Evolutionary conservation across 2,888 invertebrate genomes (phyloP).

Genomic region (Spisula solida): DNA sequence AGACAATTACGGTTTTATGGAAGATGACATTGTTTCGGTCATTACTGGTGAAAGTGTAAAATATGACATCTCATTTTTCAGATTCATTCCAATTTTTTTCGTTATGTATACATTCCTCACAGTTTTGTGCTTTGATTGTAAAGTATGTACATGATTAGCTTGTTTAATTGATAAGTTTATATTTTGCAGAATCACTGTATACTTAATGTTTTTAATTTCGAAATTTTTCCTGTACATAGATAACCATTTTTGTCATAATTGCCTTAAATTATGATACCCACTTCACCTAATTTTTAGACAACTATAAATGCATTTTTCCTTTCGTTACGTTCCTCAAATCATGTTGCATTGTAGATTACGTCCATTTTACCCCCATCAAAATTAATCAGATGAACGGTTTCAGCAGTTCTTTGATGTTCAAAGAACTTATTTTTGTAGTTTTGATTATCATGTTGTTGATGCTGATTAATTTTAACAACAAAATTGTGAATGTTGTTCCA

Average conservation of each 20-base stretch:
- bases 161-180: background rate
- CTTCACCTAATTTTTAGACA: background rate
- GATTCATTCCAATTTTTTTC: slow-evolving; percentile 18
- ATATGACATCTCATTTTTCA: slow-evolving; percentile 17
- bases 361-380: background rate
- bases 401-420: background rate
- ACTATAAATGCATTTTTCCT: background rate
- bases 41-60: slow-evolving; percentile 20
- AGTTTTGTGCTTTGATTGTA: slow-evolving; percentile 38
- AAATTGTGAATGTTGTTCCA: background rate
- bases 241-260: slow-evolving; percentile 1
- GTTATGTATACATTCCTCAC: slow-evolving; percentile 22
- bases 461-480: background rate
- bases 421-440: background rate
- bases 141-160: slow-evolving; percentile 29
- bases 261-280: background rate
- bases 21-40: background rate
- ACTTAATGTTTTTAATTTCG: background rate
- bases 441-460: background rate
- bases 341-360: slow-evolving; percentile 19
- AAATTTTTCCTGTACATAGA: slow-evolving; percentile 8
- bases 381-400: background rate
- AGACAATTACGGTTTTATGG: background rate
- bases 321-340: background rate
- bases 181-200: slow-evolving; percentile 4